Percentiles rank a stretch among this genome's conserved stretches.
These are phyloP conservation scores for Drosophila bocqueti DNA, from an alignment of 1,140 invertebrate species.

Conservation along the genomic window DNA sequence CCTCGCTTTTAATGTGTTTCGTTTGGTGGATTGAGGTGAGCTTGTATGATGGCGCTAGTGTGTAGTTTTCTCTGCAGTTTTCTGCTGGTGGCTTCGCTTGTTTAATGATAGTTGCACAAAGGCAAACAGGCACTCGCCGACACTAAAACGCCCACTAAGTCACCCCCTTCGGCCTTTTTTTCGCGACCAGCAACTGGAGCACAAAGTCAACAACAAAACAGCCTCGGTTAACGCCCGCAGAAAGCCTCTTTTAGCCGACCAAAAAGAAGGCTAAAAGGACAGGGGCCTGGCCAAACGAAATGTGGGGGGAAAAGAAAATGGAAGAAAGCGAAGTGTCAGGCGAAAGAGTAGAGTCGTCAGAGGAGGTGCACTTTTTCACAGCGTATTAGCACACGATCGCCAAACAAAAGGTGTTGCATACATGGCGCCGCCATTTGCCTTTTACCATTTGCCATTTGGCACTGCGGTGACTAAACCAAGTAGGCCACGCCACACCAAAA, in stretches of 20 bases:
- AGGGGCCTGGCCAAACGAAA: slow-evolving; percentile 33
- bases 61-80: slow-evolving; percentile 47
- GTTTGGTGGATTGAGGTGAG: slow-evolving; percentile 30
- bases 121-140: slow-evolving; percentile 62
- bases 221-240: slow-evolving; percentile 75
- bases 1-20: slow-evolving; percentile 60
- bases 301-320: slow-evolving; percentile 18
- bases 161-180: slow-evolving; percentile 22
- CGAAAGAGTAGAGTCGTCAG: slow-evolving; percentile 25
- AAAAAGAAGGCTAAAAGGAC: slow-evolving; percentile 24
- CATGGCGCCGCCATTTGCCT: slow-evolving; percentile 39
- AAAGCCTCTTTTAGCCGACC: slow-evolving; percentile 39
- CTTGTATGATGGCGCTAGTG: slow-evolving; percentile 35
- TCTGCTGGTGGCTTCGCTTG: slow-evolving; percentile 62
- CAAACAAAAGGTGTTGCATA: slow-evolving; percentile 62
- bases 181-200: slow-evolving; percentile 69
- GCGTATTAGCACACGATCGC: slow-evolving; percentile 56
- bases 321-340: slow-evolving; percentile 40
- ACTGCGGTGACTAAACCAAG: slow-evolving; percentile 39
- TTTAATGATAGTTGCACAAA: slow-evolving; percentile 78
- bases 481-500: slow-evolving; percentile 14
- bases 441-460: slow-evolving; percentile 13
- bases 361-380: slow-evolving; percentile 18
- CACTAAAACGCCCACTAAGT: slow-evolving; percentile 25
- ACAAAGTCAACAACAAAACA: slow-evolving; percentile 79